Evolutionary conservation across 2,888 invertebrate species (phyloP), one percentile per base, ranked within the genome.

Genomic region (Pammene aurita): DNA sequence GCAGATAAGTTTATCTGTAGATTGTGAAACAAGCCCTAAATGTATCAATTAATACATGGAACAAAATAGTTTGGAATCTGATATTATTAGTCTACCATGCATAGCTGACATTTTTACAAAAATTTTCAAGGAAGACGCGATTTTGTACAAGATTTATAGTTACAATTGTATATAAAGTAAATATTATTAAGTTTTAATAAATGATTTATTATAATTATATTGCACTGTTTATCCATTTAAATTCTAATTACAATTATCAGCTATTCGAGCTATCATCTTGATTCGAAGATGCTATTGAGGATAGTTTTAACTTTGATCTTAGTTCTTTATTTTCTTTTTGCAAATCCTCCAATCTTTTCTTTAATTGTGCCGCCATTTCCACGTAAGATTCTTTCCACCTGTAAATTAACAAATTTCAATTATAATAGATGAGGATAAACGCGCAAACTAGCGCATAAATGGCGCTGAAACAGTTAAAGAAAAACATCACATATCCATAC

Each of bases 311-410:
- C 74, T 80, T 83, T 0, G 74, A 86, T 76, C 92, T 92, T 56
- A 95, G 80, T 16, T 86, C 83, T 4, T 85, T 86, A 71, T 94
- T 93, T 80, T 95, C 94, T 52, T 84, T 88, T 67, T 93, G 90
- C 35, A 95, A 81, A 58, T 92, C 90, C 70, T 93, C 86, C 34
- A 95, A 85, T 77, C 93, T 92, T 26, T 84, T 88, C 82, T 95
- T 94, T 66, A 96, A 91, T 81, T 94, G 95, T 0, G 88, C 86
- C 0, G 94, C 93, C 76, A 96, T 92, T 58, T 94, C 93, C 66
- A 94, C 86, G 38, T 95, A 93, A n/a, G 95, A 94, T 42, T 90
- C 89, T 78, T 94, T 94, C 94, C 96, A 96, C 71, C 95, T 95
- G 79, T 67, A 86, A 84, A 65, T 63, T 76, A 18, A 26, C 11